These are phyloP conservation scores for Phrynosoma platyrhinos DNA, from an alignment of 2,113 vertebrate genomes.

Conservation along the genomic window DNA sequence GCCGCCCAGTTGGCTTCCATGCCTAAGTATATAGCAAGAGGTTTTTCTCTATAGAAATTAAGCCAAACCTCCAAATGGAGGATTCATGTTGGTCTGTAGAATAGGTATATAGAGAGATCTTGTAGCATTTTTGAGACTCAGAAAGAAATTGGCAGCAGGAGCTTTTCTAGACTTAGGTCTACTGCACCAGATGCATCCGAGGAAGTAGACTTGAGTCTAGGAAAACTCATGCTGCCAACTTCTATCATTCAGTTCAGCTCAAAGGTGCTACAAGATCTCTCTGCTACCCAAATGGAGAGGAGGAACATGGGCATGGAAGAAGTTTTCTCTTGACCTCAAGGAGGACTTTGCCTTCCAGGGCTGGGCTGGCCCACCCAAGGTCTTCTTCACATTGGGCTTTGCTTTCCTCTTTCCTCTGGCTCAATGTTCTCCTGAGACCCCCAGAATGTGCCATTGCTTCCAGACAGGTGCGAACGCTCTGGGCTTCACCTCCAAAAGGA, in stretches of 20 bases:
- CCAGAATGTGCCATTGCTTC: conserved; percentile 7
- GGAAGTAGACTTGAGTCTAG: too few relatives aligned
- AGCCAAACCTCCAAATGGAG: background rate
- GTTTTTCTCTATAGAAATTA: background rate
- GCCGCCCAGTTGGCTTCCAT: background rate
- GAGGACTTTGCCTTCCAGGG: background rate
- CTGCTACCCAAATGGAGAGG: background rate
- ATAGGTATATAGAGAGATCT: too few relatives aligned
- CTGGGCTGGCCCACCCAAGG: background rate
- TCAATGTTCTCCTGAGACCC: background rate
- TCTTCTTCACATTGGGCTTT: background rate
- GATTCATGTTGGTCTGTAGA: too few relatives aligned
- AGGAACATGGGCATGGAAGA: background rate
- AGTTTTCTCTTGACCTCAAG: background rate
- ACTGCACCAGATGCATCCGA: too few relatives aligned
- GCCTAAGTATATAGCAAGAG: background rate
- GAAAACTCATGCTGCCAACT: too few relatives aligned
- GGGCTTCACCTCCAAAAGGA: conserved; percentile 31
- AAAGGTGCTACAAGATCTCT: too few relatives aligned
- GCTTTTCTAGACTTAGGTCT: too few relatives aligned
- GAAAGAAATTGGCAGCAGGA: too few relatives aligned
- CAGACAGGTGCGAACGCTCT: conserved; percentile 2
- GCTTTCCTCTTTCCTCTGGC: background rate
- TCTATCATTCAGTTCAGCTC: too few relatives aligned
- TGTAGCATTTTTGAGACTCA: too few relatives aligned